Evolutionary conservation across 2,888 invertebrate species (phyloP).

Genomic region (Beris chalybata): DNA sequence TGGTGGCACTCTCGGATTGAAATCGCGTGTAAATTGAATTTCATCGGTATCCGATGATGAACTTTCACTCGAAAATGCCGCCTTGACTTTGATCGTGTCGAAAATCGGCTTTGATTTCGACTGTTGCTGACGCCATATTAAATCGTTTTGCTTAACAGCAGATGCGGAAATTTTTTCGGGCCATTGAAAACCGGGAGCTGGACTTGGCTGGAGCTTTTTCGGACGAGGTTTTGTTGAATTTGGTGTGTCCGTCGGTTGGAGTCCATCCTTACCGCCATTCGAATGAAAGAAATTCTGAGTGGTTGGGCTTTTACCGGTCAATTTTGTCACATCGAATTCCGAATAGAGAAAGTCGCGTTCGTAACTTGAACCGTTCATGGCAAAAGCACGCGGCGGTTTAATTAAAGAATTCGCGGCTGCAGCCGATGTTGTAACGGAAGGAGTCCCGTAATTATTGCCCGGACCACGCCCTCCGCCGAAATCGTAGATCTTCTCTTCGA

Average conservation of each 20-base stretch:
- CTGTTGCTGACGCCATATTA: constrained; percentile 52
- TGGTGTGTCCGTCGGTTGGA: background rate
- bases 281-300: constrained; percentile 41
- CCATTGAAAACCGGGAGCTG: constrained; percentile 53
- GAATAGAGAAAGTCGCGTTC: constrained; percentile 42
- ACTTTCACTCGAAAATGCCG: constrained; percentile 49
- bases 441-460: constrained; percentile 48
- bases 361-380: constrained; percentile 42
- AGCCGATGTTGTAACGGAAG: background rate
- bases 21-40: constrained; percentile 53
- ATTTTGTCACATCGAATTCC: constrained; percentile 56
- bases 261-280: constrained; percentile 11
- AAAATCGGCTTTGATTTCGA: constrained; percentile 38
- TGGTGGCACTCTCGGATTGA: constrained; percentile 54
- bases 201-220: constrained; percentile 14
- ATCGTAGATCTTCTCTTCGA: constrained; percentile 53
- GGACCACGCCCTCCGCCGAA: constrained; percentile 51
- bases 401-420: constrained; percentile 40
- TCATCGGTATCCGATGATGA: constrained; percentile 56
- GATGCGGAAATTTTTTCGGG: constrained; percentile 57
- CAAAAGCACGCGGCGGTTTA: constrained; percentile 45
- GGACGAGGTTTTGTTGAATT: constrained; percentile 24
- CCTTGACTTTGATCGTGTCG: constrained; percentile 40
- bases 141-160: constrained; percentile 54
- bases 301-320: constrained; percentile 57